A percentile compares a stretch with the other conserved stretches of the same genome.
phyloP scores from a whole-genome alignment of 2,113 vertebrate genomes.

The Ranitomeya imitator region DNA sequence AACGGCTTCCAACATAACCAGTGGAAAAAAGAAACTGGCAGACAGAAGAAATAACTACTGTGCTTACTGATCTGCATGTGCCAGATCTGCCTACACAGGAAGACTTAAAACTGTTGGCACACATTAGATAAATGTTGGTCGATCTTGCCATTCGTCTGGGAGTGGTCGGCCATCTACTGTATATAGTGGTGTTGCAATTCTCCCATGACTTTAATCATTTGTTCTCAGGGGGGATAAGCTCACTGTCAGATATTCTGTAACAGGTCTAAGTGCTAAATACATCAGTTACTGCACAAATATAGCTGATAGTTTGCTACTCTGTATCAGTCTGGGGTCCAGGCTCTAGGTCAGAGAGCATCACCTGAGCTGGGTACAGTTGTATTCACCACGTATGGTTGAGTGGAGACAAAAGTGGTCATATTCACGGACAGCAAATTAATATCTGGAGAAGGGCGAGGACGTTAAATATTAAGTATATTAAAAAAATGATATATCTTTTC shows the following conservation, averaged over 20 bases:
- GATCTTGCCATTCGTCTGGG: too few species aligned
- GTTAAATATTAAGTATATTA: not conserved
- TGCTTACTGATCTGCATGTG: not conserved
- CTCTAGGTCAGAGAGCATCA: not conserved
- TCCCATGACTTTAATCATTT: too few species aligned
- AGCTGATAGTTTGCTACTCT: too few species aligned
- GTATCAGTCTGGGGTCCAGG: not conserved
- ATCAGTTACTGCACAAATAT: too few species aligned
- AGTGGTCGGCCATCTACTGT: too few species aligned
- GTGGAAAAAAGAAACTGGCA: not conserved
- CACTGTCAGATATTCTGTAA: not conserved
- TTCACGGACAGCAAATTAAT: not conserved
- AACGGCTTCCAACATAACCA: conserved; percentile 19
- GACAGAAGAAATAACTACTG: not conserved
- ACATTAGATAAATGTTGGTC: not conserved
- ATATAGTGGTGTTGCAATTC: too few species aligned
- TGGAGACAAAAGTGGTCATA: not conserved
- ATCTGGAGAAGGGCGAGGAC: not conserved
- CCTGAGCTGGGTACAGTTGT: not conserved
- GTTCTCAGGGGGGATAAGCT: too few species aligned
- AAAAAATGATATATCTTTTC: not conserved
- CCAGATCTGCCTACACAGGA: not conserved
- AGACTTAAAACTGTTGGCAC: not conserved
- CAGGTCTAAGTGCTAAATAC: too few species aligned
- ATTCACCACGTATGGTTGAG: too few species aligned